Evolutionary conservation across 2,797 vertebrate species (phyloP).

Genomic region (Anomalospiza imberbis): DNA sequence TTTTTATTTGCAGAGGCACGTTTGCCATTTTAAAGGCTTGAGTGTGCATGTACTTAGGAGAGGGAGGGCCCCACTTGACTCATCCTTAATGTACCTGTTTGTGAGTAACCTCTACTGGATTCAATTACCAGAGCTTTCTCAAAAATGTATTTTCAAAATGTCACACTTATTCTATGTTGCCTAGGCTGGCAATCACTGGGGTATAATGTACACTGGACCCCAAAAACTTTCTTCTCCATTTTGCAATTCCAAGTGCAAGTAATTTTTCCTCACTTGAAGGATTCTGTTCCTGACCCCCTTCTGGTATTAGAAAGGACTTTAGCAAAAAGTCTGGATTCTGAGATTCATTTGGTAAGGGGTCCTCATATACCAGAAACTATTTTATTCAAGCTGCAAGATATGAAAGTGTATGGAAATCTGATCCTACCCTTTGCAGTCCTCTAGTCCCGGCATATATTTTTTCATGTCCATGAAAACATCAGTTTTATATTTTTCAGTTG

Average conservation of each 20-base stretch:
- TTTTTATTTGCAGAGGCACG: not conserved
- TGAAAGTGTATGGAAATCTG: not conserved
- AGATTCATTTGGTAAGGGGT: not conserved
- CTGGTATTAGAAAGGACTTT: not conserved
- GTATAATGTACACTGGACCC: accelerated
- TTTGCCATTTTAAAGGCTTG: not conserved
- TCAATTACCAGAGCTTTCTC: not conserved
- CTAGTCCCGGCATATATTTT: not conserved
- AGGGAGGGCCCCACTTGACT: not conserved
- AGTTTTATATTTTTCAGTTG: not conserved
- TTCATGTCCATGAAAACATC: not conserved
- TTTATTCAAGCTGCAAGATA: not conserved
- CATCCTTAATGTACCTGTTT: not conserved
- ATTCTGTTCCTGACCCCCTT: not conserved
- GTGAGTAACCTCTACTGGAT: not conserved
- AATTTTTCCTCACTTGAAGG: not conserved
- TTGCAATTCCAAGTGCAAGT: not conserved
- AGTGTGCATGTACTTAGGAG: accelerated
- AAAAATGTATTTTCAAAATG: not conserved
- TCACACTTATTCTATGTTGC: not conserved
- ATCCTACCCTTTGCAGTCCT: not conserved
- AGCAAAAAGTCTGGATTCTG: not conserved
- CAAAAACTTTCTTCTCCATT: not conserved
- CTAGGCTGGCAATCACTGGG: not conserved
- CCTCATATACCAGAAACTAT: not conserved